phyloP scores from a whole-genome alignment of 2,888 invertebrate species.

The Xylota segnis region DNA sequence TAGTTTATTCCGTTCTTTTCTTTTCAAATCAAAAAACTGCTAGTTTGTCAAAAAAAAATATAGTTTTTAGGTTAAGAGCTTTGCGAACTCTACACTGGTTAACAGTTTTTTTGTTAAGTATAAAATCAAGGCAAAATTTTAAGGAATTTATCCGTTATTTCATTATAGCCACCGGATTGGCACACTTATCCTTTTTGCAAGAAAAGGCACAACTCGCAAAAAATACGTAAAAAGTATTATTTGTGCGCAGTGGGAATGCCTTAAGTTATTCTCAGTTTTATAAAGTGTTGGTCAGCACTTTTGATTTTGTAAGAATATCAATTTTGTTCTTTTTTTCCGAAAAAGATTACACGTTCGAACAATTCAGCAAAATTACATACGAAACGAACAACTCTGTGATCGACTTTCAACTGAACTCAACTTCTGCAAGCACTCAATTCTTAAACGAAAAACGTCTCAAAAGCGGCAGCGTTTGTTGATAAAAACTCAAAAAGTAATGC shows the following conservation, averaged over 20 bases:
- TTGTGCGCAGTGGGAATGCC: conserved; percentile 32
- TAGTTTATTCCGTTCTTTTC: conserved; percentile 17
- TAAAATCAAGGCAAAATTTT: conserved; percentile 13
- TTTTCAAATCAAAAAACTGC: conserved; percentile 17
- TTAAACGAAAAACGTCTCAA: conserved; percentile 55
- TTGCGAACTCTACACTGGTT: conserved; percentile 26
- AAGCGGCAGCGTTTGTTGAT: conserved; percentile 3
- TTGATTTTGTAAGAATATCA: conserved; percentile 16
- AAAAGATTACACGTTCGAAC: conserved; percentile 23
- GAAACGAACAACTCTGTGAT: conserved; percentile 52
- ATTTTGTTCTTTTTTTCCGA: conserved; percentile 48
- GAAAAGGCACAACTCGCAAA: conserved; percentile 14
- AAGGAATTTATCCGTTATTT: conserved; percentile 61
- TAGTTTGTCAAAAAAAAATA: conserved; percentile 24
- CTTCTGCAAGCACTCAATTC: conserved; percentile 61
- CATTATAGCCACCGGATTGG: conserved; percentile 48
- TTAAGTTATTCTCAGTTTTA: conserved; percentile 36
- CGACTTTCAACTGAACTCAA: conserved; percentile 71
- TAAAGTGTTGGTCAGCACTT: conserved; percentile 42
- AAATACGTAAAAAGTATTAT: conserved; percentile 1
- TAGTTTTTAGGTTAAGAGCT: conserved; percentile 25
- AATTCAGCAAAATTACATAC: background rate
- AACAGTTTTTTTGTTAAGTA: conserved; percentile 46
- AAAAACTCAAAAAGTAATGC: conserved; percentile 3
- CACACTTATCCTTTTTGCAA: conserved; percentile 40